Conservation (phyloP, 2,888 invertebrate genomes). For the Leptura quadrifasciata region DNA sequence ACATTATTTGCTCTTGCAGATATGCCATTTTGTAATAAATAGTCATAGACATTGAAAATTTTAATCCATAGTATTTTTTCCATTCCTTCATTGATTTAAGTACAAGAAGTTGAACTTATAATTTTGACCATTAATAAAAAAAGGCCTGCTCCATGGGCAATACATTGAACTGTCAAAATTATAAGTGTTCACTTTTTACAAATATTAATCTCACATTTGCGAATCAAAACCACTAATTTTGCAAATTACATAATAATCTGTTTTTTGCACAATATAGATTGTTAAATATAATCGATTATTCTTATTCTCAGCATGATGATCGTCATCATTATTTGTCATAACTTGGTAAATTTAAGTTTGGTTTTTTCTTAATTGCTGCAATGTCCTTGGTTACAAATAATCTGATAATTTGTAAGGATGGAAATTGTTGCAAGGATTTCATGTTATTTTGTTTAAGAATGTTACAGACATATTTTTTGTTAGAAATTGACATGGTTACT, state of each 20-base stretch:
- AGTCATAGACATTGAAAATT: background rate
- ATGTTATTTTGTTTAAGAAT: slow-evolving; percentile 12
- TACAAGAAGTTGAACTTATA: background rate
- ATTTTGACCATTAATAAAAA: background rate
- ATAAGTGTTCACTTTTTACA: background rate
- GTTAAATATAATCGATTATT: slow-evolving; percentile 12
- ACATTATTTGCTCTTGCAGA: background rate
- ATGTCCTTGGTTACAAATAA: slow-evolving; percentile 29
- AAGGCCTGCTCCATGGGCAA: background rate
- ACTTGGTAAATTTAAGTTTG: slow-evolving; percentile 27
- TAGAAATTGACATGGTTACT: slow-evolving; percentile 6
- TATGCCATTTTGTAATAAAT: background rate
- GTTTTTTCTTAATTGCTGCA: slow-evolving; percentile 23
- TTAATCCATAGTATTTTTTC: background rate
- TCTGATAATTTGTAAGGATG: slow-evolving; percentile 28
- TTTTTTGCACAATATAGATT: slow-evolving; percentile 10
- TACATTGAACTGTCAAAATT: background rate
- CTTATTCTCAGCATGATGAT: slow-evolving; percentile 28
- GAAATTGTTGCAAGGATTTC: slow-evolving; percentile 26
- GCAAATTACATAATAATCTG: background rate
- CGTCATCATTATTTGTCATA: slow-evolving; percentile 35
- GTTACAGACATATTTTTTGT: slow-evolving; percentile 24
- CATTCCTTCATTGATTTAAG: background rate
- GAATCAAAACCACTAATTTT: background rate
- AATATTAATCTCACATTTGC: background rate